Evolutionary conservation across 2,113 vertebrate genomes (phyloP).

Genomic region (Anhinga rufa): DNA sequence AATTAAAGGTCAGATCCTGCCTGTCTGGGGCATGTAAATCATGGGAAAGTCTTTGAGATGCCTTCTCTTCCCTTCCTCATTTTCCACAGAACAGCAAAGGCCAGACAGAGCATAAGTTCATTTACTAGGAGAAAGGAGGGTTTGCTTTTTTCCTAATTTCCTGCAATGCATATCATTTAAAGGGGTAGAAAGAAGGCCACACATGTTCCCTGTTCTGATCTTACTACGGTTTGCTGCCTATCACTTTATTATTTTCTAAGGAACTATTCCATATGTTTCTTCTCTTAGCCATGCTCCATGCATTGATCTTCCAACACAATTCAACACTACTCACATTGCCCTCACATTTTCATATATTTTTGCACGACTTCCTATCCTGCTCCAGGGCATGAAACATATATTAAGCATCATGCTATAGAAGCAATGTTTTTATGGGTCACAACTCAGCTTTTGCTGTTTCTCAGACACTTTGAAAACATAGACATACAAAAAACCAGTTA

Average conservation of each 20-base stretch:
- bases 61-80: not conserved
- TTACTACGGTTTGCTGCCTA: not conserved
- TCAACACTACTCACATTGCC: not conserved
- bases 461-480: not conserved
- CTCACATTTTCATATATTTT: not conserved
- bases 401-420: not conserved
- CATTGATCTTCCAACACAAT: not conserved
- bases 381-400: not conserved
- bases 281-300: not conserved
- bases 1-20: conserved; percentile 34
- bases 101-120: not conserved
- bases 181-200: not conserved
- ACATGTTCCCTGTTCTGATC: not conserved
- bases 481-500: not conserved
- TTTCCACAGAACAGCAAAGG: not conserved
- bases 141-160: not conserved
- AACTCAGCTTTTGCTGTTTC: not conserved
- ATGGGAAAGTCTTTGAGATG: not conserved
- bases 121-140: not conserved
- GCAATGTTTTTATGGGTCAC: not conserved
- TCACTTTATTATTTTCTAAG: not conserved
- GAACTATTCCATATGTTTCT: not conserved
- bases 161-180: not conserved
- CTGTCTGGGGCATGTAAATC: not conserved
- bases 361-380: not conserved